These are phyloP conservation scores for Bombus pascuorum DNA, from an alignment of 1,140 invertebrate species.

Conservation along the genomic window DNA sequence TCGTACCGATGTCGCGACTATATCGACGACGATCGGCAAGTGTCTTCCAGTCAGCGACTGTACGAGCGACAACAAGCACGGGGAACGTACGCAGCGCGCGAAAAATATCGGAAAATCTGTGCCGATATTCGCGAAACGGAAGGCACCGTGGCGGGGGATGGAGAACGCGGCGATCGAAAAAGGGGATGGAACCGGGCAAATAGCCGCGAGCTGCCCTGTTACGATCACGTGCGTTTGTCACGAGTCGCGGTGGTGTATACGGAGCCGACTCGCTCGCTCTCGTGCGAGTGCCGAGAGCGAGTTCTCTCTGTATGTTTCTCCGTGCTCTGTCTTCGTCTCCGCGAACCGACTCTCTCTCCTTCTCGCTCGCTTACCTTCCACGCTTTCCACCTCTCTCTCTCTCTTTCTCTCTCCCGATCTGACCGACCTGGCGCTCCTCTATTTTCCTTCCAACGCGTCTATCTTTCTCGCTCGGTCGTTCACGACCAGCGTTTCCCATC, in stretches of 20 bases:
- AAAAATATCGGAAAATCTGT: slow-evolving; percentile 5
- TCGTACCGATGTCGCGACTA: not conserved
- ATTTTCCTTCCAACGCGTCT: slow-evolving; percentile 18
- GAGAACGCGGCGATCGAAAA: not conserved
- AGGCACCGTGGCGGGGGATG: not conserved
- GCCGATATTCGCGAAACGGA: not conserved
- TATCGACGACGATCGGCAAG: slow-evolving; percentile 22
- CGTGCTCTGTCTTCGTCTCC: slow-evolving; percentile 59
- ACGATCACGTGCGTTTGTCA: slow-evolving; percentile 68
- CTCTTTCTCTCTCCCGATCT: not conserved
- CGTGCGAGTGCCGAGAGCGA: slow-evolving; percentile 65
- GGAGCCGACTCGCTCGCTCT: slow-evolving; percentile 65
- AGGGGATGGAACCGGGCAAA: slow-evolving; percentile 49
- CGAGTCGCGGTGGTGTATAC: slow-evolving; percentile 65
- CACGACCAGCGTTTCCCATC: not conserved
- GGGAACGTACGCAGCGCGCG: not conserved
- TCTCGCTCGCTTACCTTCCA: slow-evolving; percentile 27
- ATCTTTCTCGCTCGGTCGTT: slow-evolving; percentile 36
- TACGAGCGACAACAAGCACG: not conserved
- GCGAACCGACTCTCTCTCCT: slow-evolving; percentile 21
- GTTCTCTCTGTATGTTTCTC: slow-evolving; percentile 61
- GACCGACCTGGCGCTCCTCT: slow-evolving; percentile 3
- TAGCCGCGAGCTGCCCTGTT: slow-evolving; percentile 48
- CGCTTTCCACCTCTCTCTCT: slow-evolving; percentile 20
- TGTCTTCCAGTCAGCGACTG: not conserved